Percentiles rank a stretch among this genome's conserved stretches.
Evolutionary conservation across 2,888 invertebrate species (phyloP).

Genomic region (Lydus trimaculatus): DNA sequence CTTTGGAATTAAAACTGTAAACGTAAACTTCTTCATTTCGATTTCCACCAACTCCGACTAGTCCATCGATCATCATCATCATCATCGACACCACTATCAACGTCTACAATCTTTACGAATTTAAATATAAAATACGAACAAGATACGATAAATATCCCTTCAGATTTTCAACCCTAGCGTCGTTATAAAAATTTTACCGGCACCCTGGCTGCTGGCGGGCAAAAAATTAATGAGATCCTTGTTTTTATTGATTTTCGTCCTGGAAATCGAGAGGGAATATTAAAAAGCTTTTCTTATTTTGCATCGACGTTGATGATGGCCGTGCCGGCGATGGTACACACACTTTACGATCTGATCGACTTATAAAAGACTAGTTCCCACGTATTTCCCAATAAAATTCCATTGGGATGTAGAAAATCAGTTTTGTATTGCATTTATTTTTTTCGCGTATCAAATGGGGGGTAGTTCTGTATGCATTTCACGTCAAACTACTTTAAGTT

Average conservation of each 20-base stretch:
- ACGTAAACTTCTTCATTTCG: background rate
- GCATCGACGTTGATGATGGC: slow-evolving; percentile 14
- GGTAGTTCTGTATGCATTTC: background rate
- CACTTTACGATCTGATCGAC: background rate
- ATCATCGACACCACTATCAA: background rate
- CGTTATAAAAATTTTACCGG: slow-evolving; percentile 5
- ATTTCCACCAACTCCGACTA: background rate
- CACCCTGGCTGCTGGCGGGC: slow-evolving; percentile 30
- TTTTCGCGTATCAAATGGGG: background rate
- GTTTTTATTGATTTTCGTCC: slow-evolving; percentile 54
- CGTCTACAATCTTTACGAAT: background rate
- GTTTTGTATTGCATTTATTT: background rate
- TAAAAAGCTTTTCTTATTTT: slow-evolving; percentile 56
- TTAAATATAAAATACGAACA: background rate
- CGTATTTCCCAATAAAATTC: too few species aligned
- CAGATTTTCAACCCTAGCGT: background rate
- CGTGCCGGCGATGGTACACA: background rate
- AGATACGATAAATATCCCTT: background rate
- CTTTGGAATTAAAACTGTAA: background rate
- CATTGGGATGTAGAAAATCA: too few species aligned
- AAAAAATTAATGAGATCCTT: slow-evolving; percentile 57
- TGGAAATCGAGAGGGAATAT: slow-evolving; percentile 54
- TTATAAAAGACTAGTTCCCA: too few species aligned
- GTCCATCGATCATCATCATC: too few species aligned
- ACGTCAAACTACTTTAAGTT: background rate